Evolutionary conservation across 2,113 vertebrate genomes (phyloP).

Genomic region (Marmota monax): DNA sequence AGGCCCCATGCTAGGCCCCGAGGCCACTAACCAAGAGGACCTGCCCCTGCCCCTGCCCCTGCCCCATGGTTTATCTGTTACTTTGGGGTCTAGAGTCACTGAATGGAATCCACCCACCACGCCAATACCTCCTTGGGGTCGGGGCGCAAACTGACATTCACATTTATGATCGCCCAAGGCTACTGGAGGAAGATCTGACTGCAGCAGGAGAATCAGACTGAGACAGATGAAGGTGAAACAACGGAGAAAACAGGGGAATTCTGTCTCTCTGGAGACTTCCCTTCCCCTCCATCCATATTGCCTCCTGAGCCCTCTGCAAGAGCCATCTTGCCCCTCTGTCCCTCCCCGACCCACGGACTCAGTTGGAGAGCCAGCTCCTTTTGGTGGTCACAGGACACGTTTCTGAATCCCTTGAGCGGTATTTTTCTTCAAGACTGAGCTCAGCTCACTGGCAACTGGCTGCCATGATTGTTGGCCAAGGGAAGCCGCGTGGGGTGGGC

Average conservation of each 20-base stretch:
- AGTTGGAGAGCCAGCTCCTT: not conserved
- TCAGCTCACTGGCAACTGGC: not conserved
- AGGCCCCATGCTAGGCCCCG: not conserved
- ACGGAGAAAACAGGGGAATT: rapidly evolving
- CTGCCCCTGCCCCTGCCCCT: not conserved
- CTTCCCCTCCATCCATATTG: not conserved
- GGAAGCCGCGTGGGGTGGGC: not conserved
- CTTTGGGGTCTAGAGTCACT: not conserved
- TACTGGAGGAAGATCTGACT: too few relatives aligned
- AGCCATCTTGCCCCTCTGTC: not conserved
- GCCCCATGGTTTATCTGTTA: not conserved
- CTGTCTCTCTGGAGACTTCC: too few relatives aligned
- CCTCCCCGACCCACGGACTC: not conserved
- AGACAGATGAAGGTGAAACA: not conserved
- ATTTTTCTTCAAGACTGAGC: not conserved
- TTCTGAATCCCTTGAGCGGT: not conserved
- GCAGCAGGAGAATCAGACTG: not conserved
- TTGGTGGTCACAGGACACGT: not conserved
- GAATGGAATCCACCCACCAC: not conserved
- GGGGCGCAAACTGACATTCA: too few relatives aligned
- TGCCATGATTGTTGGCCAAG: not conserved
- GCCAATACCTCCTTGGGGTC: not conserved
- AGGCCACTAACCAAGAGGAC: not conserved
- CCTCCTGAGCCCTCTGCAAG: not conserved
- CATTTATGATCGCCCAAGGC: too few relatives aligned